Evolutionary conservation across 2,113 vertebrate genomes (phyloP).

Genomic region (Halcyon malimbica): DNA sequence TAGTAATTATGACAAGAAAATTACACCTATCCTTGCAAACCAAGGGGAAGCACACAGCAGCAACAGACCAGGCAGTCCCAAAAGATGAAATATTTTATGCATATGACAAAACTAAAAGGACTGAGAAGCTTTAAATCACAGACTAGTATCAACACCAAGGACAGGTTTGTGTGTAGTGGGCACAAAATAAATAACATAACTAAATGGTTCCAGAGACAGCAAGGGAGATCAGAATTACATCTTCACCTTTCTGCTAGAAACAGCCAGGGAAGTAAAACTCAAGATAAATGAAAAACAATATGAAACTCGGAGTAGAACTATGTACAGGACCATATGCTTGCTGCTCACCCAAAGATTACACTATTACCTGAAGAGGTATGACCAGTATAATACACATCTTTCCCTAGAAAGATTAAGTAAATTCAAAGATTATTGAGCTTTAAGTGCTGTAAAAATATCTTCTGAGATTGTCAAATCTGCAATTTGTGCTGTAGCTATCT

Average conservation of each 20-base stretch:
- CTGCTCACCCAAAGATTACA: background rate
- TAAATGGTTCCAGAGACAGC: background rate
- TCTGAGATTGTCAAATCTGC: background rate
- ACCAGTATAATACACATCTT: background rate
- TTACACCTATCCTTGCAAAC: background rate
- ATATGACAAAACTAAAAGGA: slow-evolving; percentile 12
- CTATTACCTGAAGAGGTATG: background rate
- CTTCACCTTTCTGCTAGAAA: background rate
- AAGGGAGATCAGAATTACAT: background rate
- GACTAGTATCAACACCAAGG: background rate
- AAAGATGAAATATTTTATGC: background rate
- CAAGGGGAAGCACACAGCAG: background rate
- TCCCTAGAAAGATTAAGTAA: background rate
- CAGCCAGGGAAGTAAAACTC: background rate
- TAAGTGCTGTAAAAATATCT: background rate
- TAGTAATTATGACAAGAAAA: background rate
- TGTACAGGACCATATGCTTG: rapidly evolving
- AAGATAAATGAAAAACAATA: background rate
- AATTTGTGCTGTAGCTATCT: background rate
- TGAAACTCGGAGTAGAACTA: background rate
- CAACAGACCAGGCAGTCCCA: background rate
- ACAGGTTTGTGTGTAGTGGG: background rate
- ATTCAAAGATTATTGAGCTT: background rate
- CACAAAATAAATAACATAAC: background rate
- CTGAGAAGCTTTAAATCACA: background rate